Conservation (phyloP, 1,140 invertebrate species). For the Habropoda laboriosa region DNA sequence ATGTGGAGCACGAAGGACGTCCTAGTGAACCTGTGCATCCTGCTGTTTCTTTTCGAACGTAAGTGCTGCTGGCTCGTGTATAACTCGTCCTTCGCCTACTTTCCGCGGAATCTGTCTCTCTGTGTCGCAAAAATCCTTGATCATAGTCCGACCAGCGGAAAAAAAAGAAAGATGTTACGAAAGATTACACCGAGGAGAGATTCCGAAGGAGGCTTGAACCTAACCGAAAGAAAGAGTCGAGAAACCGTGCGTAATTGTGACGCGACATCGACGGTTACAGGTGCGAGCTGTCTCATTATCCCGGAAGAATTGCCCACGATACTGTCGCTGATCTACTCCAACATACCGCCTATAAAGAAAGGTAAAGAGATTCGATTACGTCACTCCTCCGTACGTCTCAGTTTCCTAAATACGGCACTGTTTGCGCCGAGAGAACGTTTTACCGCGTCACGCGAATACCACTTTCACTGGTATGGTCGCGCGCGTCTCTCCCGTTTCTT, state of each 20-base stretch:
- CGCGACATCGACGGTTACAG: slow-evolving; percentile 70
- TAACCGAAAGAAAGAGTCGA: neutral
- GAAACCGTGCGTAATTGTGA: neutral
- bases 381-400: neutral
- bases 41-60: slow-evolving; percentile 58
- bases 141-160: neutral
- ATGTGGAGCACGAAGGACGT: slow-evolving; percentile 32
- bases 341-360: slow-evolving; percentile 92
- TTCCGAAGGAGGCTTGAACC: too few relatives aligned
- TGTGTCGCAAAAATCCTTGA: neutral
- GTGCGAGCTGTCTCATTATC: slow-evolving; percentile 83
- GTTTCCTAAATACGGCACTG: neutral
- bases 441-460: slow-evolving; percentile 11
- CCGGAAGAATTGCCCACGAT: slow-evolving; percentile 90
- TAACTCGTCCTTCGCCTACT: slow-evolving; percentile 52
- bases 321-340: slow-evolving; percentile 89
- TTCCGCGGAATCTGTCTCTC: neutral
- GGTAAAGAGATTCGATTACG: slow-evolving; percentile 79
- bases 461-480: slow-evolving; percentile 34
- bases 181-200: neutral
- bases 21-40: slow-evolving; percentile 45
- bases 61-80: slow-evolving; percentile 12
- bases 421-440: neutral
- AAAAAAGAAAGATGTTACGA: neutral
- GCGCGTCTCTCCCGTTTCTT: neutral